Evolutionary conservation across 2,888 invertebrate genomes (phyloP), one percentile per base, ranked within the genome.

Genomic region (Cerceris ruficornis): DNA sequence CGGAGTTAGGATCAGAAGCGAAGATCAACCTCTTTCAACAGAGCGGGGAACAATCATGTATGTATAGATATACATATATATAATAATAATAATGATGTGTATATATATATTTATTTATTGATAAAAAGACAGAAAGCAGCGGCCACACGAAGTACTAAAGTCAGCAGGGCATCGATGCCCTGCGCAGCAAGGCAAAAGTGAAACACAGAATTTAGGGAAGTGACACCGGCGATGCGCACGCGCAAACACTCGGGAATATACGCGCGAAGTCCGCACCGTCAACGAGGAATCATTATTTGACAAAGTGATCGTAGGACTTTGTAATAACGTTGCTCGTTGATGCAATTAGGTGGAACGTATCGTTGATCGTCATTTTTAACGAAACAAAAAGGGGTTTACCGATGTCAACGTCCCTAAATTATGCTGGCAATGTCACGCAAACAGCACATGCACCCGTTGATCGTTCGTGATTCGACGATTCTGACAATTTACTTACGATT

Each of bases 381-480:
- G 46, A 13, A n/a, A n/a, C 11, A 41, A 62, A 39, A 49, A 69
- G 17, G 64, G 39, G 14, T 59, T 65, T 28, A 60, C 15, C 64
- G 81, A 83, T 73, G 75, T 73, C 76, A 65, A 65, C 69, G 72
- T 65, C 65, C 65, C 65, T 78, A 68, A 61, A 77, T 69, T 75
- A 74, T 69, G 69, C 70, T 81, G 77, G 80, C 84, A 85, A 86
- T 74, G 81, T 75, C 82, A 87, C 82, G 77, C 73, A 88, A n/a
- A 89, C 87, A 88, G 80, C 75, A 80, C 90, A 90, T 90, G 90
- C 91, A 90, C 82, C 86, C 91, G 93, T 90, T 73, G 84, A 77
- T 68, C 55, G 64, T 50, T 39, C 39, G 42, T 62, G 64, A 52
- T 50, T 17, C 7, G 17, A 11, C 55, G 55, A 55, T 70, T n/a